A percentile compares a stretch with the other conserved stretches of the same genome.
These are phyloP conservation scores for Ramphastos sulfuratus DNA, from an alignment of 2,113 vertebrate species.

Conservation along the genomic window DNA sequence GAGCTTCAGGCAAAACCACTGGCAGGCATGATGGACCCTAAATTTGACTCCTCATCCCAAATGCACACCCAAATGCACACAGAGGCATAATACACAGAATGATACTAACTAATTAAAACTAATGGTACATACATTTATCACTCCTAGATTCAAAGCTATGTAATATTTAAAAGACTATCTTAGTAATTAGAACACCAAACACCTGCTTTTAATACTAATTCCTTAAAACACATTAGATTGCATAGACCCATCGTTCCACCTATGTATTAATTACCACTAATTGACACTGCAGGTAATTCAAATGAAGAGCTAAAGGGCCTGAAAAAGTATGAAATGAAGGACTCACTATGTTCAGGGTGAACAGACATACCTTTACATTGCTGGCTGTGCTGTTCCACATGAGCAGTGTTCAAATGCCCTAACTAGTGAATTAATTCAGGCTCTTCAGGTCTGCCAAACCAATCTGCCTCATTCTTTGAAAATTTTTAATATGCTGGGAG, in stretches of 20 bases:
- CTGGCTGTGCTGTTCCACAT: neutral
- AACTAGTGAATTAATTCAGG: neutral
- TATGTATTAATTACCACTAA: constrained; percentile 23
- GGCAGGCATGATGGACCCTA: neutral
- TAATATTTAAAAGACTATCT: neutral
- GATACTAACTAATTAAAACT: neutral
- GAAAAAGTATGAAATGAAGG: neutral
- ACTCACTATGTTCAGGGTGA: neutral
- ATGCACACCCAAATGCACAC: neutral
- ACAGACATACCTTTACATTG: neutral
- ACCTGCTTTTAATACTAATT: neutral
- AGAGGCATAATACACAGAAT: neutral
- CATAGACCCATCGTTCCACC: neutral
- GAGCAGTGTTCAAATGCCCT: neutral
- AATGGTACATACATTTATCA: neutral
- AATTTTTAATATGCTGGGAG: neutral
- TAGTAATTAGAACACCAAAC: neutral
- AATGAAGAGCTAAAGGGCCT: constrained; percentile 1
- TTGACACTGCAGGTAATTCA: neutral
- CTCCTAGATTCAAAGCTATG: neutral
- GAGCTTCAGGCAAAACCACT: neutral
- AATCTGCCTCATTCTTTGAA: neutral
- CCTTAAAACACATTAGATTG: neutral
- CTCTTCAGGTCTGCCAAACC: neutral
- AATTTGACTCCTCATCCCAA: neutral